Evolutionary conservation across 2,888 invertebrate genomes (phyloP).

Genomic region (Cremastinae sp.): DNA sequence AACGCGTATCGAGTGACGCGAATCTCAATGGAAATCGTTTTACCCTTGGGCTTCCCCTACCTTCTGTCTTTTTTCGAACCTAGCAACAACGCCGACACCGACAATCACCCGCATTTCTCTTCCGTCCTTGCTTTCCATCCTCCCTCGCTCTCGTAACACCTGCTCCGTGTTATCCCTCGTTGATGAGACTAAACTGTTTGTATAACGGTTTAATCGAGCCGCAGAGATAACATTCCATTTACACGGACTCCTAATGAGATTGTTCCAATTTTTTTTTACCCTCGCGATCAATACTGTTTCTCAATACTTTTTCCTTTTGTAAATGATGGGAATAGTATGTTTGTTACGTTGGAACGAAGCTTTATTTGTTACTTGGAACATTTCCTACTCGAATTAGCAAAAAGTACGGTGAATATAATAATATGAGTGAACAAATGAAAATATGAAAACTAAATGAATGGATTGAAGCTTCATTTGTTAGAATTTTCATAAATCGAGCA

Average conservation of each 20-base stretch:
- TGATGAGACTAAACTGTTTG: slow-evolving; percentile 40
- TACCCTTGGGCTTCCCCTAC: slow-evolving; percentile 32
- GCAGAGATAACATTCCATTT: slow-evolving; percentile 10
- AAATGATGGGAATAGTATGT: no score
- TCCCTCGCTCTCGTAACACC: slow-evolving; percentile 26
- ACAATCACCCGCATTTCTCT: slow-evolving; percentile 50
- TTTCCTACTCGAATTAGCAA: no score
- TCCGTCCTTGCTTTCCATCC: no score
- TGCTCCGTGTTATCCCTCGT: slow-evolving; percentile 21
- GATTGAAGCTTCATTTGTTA: no score
- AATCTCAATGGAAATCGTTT: slow-evolving; percentile 14
- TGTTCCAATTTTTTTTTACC: background rate
- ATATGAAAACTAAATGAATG: no score
- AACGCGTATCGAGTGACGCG: background rate
- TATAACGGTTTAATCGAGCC: slow-evolving; percentile 45
- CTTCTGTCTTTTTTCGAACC: slow-evolving; percentile 30
- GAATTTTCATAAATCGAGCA: no score
- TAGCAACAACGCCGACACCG: slow-evolving; percentile 40
- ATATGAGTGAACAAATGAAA: no score
- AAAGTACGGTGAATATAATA: no score
- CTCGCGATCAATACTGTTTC: no score
- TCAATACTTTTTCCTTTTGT: background rate
- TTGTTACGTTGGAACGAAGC: no score
- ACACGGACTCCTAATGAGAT: slow-evolving; percentile 4
- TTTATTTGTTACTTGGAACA: no score